Evolutionary conservation across 1,140 invertebrate genomes (phyloP), one percentile per base, ranked within the genome.

Genomic region (Forficula auricularia): DNA sequence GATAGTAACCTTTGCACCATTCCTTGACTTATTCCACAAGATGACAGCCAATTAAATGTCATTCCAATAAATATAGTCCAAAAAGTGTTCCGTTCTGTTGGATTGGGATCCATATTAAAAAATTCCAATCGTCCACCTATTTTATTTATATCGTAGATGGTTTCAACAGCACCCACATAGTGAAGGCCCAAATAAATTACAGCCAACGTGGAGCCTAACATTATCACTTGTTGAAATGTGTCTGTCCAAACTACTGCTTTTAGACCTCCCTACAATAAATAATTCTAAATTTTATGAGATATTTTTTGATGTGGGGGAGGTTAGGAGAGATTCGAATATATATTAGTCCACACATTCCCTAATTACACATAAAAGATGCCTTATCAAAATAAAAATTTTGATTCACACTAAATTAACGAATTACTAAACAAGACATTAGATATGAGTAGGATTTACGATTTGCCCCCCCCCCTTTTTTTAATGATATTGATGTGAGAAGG

Each of bases 171-270:
- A 2, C 87, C 88, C 6, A 82, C 64, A 38, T 85, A 77, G 0
- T 72, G 47, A 0, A 81, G 79, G 3, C 87, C 87, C 61, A 85
- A 83, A 4, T 88, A 59, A 1, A 79, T 60, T 4, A 92, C 74
- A 38, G 86, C 60, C 0, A 90, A 50, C 65, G 92, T 77, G 3
- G 86, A 79, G 0, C 73, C 73, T 35, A 85, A 77, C 80, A 94
- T 91, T 1, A 92, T 65, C 6, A 82, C 54, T 0, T 80, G 75
- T 62, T 94, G 89, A 45, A 94, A 77, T 2, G 85, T 78, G 60
- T 95, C 89, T 0, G 89, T 91, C 86, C 84, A 88, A 12, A 95
- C 81, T 1, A 94, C 89, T 3, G 88, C 88, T 64, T 86, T 86
- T 35, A 95, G 68, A 9, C 89, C 89, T 47, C 89, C 88, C 84